Evolutionary conservation across 1,140 invertebrate species (phyloP).

Genomic region (Papilio helenus): DNA sequence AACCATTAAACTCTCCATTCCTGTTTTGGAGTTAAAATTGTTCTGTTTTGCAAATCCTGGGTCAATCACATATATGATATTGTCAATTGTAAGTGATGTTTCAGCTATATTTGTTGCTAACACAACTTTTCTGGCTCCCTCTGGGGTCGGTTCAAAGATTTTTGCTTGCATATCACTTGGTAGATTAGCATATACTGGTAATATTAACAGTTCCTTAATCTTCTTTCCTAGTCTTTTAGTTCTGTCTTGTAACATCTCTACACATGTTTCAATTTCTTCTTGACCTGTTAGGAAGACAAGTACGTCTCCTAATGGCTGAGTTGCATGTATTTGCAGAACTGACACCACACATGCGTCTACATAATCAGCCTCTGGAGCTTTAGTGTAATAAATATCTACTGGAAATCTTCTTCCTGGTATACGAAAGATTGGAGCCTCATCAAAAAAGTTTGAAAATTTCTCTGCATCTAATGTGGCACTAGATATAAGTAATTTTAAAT

Average conservation of each 20-base stretch:
- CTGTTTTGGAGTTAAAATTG: slow-evolving; percentile 98
- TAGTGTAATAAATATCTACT: slow-evolving; percentile 99
- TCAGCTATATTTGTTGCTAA: slow-evolving; percentile 99
- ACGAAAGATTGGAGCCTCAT: slow-evolving; percentile 98
- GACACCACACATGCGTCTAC: slow-evolving; percentile 98
- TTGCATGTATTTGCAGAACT: slow-evolving; percentile 98
- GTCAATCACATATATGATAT: slow-evolving; percentile 99
- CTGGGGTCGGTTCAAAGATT: slow-evolving; percentile 98
- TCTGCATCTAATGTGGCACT: slow-evolving; percentile 99
- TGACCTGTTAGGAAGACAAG: slow-evolving; percentile 98
- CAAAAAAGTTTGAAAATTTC: slow-evolving; percentile 99
- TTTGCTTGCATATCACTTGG: slow-evolving; percentile 99
- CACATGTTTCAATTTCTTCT: slow-evolving; percentile 98
- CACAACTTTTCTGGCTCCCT: slow-evolving; percentile 97
- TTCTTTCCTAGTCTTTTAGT: slow-evolving; percentile 95
- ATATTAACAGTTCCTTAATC: slow-evolving; percentile 95
- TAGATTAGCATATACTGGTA: slow-evolving; percentile 99
- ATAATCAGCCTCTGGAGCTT: slow-evolving; percentile 99
- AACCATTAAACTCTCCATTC: slow-evolving; percentile 99
- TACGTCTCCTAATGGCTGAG: slow-evolving; percentile 97
- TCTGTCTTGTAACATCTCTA: slow-evolving; percentile 96
- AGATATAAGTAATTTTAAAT: slow-evolving; percentile 98
- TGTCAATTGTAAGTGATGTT: slow-evolving; percentile 99
- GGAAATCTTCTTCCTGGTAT: slow-evolving; percentile 95
- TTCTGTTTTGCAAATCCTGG: slow-evolving; percentile 99